Base-by-base conservation (phyloP, 2,113 vertebrate genomes). In the Pteropus alecto region DNA sequence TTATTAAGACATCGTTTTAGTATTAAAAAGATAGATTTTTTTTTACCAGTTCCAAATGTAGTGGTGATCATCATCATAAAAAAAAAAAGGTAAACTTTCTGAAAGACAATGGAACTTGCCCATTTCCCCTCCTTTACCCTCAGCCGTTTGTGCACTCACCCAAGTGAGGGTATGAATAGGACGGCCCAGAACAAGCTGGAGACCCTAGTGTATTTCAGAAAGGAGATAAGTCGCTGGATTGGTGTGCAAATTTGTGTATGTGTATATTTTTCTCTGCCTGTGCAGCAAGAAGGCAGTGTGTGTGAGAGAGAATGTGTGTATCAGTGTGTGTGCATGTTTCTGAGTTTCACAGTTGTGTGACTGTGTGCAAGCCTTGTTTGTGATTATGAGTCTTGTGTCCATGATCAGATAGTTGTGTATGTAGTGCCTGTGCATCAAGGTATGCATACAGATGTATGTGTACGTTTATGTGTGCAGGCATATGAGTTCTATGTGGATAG, bases 21-120 rank as follows among this genome's bases (percentile, higher is more conserved):
- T 51, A 51, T 51, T 51, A 51, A 51, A 51, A 51, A 51, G 51
- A 51, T 51, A 51, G 48, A 48, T 46, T 51, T 51, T 43, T 73
- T 74, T 74, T 68, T 16, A 14, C 46, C 35, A 33, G 79, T 90
- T 88, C 70, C 28, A 51, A 92, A 76, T 92, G 56, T 54, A 46
- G 35, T 15, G n/a, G 28, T 60, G 11, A 28, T 68, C 2, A 78
- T 30, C 13, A 30, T 54, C 7, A 46, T 12, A 46, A 46, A 46
- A 4, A 33, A 84, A 86, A 19, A n/a, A 87, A 21, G 51, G 51
- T 51, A 51, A 51, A 16, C 4, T 56, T 35, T 16, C 38, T 48
- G 19, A 46, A 48, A 58, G 51, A 38, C 13, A 24, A 3, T 9
- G 68, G 46, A 16, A 78, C 26, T 41, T 35, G 13, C 6, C n/a